Evolutionary conservation across 2,113 vertebrate species (phyloP).

Genomic region (Dendrocopos noguchii): DNA sequence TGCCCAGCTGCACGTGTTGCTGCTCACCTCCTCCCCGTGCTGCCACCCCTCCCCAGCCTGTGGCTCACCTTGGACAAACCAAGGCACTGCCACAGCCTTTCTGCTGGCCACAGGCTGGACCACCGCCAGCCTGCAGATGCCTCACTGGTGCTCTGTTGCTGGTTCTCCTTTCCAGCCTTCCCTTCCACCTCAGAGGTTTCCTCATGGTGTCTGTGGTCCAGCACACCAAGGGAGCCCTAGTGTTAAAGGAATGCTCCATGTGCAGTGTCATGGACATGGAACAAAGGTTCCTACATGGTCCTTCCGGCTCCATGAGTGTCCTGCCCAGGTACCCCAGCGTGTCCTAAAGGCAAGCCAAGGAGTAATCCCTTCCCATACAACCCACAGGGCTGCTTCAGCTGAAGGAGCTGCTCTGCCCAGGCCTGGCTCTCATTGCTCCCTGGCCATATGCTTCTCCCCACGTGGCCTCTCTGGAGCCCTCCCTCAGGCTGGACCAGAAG

Average conservation of each 20-base stretch:
- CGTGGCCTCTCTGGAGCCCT: neutral
- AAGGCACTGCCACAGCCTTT: neutral
- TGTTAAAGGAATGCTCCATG: neutral
- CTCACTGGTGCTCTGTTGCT: neutral
- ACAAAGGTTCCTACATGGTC: rapidly evolving
- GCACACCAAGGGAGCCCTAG: neutral
- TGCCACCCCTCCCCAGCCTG: neutral
- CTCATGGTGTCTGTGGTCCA: neutral
- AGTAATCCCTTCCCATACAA: neutral
- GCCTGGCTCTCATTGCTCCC: neutral
- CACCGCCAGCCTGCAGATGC: neutral
- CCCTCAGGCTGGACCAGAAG: neutral
- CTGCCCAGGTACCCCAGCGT: rapidly evolving
- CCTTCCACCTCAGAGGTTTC: neutral
- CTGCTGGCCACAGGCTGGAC: neutral
- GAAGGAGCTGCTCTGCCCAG: neutral
- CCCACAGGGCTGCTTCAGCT: neutral
- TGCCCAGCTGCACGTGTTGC: neutral
- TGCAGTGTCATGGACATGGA: neutral
- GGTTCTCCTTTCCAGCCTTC: neutral
- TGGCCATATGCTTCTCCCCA: neutral
- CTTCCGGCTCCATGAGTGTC: neutral
- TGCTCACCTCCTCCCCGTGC: neutral
- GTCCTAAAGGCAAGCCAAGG: neutral
- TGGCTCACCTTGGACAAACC: neutral